Percentiles rank a stretch among this genome's conserved stretches.
Evolutionary conservation across 2,797 vertebrate species (phyloP).

Genomic region (Hippocampus kuda): DNA sequence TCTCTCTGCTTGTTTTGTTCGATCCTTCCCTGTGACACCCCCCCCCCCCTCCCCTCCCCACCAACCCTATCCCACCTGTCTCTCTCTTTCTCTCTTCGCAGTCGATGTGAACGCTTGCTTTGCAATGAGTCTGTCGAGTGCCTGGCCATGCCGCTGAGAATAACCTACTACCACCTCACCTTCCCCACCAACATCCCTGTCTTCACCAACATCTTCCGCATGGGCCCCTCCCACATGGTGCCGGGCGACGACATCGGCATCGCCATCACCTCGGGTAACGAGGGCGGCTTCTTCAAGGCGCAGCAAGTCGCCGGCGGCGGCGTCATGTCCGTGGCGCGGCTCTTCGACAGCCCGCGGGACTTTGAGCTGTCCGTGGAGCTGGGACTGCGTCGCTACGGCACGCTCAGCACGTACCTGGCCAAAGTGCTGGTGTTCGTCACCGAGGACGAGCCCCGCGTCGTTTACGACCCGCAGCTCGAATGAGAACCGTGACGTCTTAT

Average conservation of each 20-base stretch:
- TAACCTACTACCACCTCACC: constrained; percentile 96
- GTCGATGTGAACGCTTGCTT: constrained; percentile 98
- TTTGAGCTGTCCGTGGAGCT: constrained; percentile 86
- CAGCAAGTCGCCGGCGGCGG: constrained; percentile 74
- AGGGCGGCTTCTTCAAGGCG: constrained; percentile 80
- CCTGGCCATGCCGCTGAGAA: constrained; percentile 90
- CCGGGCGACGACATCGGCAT: constrained; percentile 84
- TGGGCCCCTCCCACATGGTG: constrained; percentile 83
- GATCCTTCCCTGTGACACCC: constrained; percentile 15
- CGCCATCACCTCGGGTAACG: constrained; percentile 81
- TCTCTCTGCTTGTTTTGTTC: constrained; percentile 49
- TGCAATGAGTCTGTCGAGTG: constrained; percentile 92
- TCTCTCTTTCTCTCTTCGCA: constrained; percentile 66
- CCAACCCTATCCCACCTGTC: constrained; percentile 2
- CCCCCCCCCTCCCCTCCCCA: not conserved
- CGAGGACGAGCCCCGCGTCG: constrained; percentile 65
- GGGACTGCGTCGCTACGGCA: constrained; percentile 76
- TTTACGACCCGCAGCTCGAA: constrained; percentile 43
- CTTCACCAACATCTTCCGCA: constrained; percentile 93
- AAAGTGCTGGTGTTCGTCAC: constrained; percentile 88
- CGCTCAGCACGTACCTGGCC: constrained; percentile 77
- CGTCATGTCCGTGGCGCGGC: constrained; percentile 78
- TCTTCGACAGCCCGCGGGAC: constrained; percentile 77
- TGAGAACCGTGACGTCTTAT: constrained; percentile 29
- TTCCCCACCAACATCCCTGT: constrained; percentile 93